These are phyloP conservation scores for Linnaemya tessellans DNA, from an alignment of 2,888 invertebrate genomes.

Conservation along the genomic window DNA sequence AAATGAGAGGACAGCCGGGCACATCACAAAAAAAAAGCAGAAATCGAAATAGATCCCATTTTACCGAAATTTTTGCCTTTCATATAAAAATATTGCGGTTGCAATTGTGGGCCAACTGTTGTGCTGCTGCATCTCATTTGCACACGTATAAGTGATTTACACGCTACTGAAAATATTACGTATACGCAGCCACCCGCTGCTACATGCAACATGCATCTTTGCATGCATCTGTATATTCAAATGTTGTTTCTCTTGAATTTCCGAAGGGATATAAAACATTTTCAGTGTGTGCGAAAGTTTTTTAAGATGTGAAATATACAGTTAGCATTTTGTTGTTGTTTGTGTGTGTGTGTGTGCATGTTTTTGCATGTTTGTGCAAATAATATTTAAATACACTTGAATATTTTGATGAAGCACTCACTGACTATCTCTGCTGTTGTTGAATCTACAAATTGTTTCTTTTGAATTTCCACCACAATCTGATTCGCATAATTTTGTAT, in stretches of 20 bases:
- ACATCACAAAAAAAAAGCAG: too few species aligned
- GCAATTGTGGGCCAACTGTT: too few species aligned
- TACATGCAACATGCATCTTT: background rate
- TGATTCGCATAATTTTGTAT: background rate
- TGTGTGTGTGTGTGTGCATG: slow-evolving; percentile 10
- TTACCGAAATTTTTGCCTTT: too few species aligned
- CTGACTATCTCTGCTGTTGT: slow-evolving; percentile 12
- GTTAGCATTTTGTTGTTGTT: slow-evolving; percentile 23
- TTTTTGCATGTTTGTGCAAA: slow-evolving; percentile 16
- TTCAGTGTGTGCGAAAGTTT: slow-evolving; percentile 18
- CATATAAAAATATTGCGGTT: too few species aligned
- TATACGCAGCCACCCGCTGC: background rate
- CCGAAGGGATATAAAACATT: slow-evolving; percentile 5
- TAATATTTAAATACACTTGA: slow-evolving; percentile 5
- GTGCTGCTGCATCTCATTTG: background rate
- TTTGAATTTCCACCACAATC: slow-evolving; percentile 46
- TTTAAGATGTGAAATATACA: slow-evolving; percentile 27
- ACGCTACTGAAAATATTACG: background rate
- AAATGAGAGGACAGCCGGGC: too few species aligned
- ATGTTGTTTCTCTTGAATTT: slow-evolving; percentile 27
- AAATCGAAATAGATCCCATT: too few species aligned
- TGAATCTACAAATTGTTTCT: slow-evolving; percentile 49
- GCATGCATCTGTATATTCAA: background rate
- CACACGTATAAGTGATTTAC: background rate
- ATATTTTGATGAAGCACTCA: slow-evolving; percentile 4